These are phyloP conservation scores for Oreochromis spilurus DNA, from an alignment of 2,113 vertebrate species.

Conservation along the genomic window DNA sequence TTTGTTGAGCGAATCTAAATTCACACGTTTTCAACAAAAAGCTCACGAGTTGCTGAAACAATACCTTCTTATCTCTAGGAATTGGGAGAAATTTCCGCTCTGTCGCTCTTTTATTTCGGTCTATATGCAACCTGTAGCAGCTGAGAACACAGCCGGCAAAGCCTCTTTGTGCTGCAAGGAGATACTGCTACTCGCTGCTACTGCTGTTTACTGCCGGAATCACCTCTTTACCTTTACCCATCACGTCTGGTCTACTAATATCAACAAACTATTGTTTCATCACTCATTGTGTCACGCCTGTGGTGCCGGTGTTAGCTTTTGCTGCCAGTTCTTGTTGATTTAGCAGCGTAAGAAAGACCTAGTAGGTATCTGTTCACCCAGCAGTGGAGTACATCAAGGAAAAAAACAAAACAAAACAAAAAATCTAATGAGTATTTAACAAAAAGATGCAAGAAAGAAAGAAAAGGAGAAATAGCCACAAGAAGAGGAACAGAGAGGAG, in stretches of 20 bases:
- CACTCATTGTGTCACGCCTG: not conserved
- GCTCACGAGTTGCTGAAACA: conserved; percentile 58
- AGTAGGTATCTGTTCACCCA: not conserved
- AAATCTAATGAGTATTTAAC: conserved; percentile 1
- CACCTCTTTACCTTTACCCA: conserved; percentile 16
- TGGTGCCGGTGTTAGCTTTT: not conserved
- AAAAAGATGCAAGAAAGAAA: not conserved
- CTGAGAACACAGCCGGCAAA: conserved; percentile 21
- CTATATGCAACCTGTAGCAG: conserved; percentile 55
- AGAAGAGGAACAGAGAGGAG: not conserved
- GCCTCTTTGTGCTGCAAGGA: conserved; percentile 33
- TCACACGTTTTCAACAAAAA: conserved; percentile 59
- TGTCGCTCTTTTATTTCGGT: conserved; percentile 49
- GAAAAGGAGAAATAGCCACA: not conserved
- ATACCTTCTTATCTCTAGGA: conserved; percentile 57
- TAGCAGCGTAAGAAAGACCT: not conserved
- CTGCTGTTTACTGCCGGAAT: conserved; percentile 3
- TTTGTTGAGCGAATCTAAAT: conserved; percentile 33
- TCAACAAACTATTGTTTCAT: conserved; percentile 21
- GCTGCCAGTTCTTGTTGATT: conserved; percentile 5
- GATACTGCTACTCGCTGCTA: conserved; percentile 8
- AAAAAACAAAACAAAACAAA: not conserved
- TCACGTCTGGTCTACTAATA: conserved; percentile 25
- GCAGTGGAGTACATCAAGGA: not conserved
- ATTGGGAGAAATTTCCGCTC: conserved; percentile 54